Evolutionary conservation across 2,113 vertebrate genomes (phyloP).

Genomic region (Pao palembangensis): DNA sequence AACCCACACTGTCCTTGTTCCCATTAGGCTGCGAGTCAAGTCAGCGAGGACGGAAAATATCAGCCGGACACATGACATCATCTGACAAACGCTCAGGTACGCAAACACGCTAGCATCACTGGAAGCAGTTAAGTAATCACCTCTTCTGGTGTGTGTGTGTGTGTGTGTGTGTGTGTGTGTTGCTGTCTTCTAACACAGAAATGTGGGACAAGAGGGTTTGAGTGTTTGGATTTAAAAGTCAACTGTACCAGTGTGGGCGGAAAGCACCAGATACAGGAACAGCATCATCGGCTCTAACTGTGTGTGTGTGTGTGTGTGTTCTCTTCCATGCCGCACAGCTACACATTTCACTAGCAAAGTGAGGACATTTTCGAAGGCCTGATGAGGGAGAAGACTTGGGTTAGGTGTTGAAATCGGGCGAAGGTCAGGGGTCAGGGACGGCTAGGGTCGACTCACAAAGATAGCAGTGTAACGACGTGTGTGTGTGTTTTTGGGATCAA

Average conservation of each 20-base stretch:
- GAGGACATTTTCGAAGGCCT: too few relatives aligned
- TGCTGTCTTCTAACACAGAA: not conserved
- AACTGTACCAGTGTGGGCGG: slow-evolving; percentile 51
- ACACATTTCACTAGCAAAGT: too few relatives aligned
- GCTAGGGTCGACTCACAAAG: too few relatives aligned
- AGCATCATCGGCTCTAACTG: slow-evolving; percentile 18
- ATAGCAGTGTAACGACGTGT: too few relatives aligned
- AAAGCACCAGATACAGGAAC: slow-evolving; percentile 7
- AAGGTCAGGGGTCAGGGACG: too few relatives aligned
- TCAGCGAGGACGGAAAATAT: not conserved
- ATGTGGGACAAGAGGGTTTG: slow-evolving; percentile 33
- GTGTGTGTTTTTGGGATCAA: too few relatives aligned
- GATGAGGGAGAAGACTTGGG: not conserved
- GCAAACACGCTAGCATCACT: not conserved
- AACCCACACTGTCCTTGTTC: slow-evolving; percentile 19
- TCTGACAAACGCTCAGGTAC: not conserved
- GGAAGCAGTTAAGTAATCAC: not conserved
- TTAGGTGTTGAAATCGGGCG: not conserved
- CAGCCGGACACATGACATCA: too few relatives aligned
- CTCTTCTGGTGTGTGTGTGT: slow-evolving; percentile 1
- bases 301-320: slow-evolving; percentile 1
- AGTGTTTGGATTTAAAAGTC: slow-evolving; percentile 60
- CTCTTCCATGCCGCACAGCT: not conserved
- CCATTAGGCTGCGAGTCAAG: slow-evolving; percentile 5
- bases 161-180: slow-evolving; percentile 1